Evolutionary conservation across 1,140 invertebrate genomes (phyloP).

Genomic region (Bicyclus anynana): DNA sequence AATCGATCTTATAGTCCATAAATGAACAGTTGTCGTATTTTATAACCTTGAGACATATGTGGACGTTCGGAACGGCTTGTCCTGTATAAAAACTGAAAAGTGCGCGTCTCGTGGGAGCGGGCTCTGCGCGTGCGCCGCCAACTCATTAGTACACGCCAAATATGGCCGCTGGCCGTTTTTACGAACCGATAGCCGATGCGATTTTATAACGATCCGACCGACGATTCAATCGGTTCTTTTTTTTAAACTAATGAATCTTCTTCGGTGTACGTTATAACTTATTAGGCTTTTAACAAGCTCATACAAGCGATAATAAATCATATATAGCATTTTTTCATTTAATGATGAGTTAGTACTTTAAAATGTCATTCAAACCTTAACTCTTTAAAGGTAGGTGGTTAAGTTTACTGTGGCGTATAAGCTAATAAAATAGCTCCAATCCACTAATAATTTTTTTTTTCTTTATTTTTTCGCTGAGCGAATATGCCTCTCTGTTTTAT

Average conservation of each 20-base stretch:
- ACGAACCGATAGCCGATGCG: slow-evolving; percentile 25
- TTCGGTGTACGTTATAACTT: not conserved
- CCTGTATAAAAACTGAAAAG: slow-evolving; percentile 29
- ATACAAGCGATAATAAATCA: no score
- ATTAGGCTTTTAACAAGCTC: no score
- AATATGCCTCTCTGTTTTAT: no score
- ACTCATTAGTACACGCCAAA: slow-evolving; percentile 48
- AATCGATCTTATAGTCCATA: slow-evolving; percentile 18
- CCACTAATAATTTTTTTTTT: no score
- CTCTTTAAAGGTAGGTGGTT: no score
- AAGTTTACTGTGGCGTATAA: no score
- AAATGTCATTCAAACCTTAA: no score
- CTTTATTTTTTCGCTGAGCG: no score
- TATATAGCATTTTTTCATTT: no score
- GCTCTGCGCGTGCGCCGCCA: slow-evolving; percentile 23
- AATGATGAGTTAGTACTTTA: no score
- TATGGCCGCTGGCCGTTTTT: slow-evolving; percentile 41
- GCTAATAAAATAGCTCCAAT: no score
- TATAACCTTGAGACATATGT: slow-evolving; percentile 26
- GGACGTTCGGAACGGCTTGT: slow-evolving; percentile 29
- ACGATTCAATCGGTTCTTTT: slow-evolving; percentile 20
- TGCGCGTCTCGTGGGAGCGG: slow-evolving; percentile 29
- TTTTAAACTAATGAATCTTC: slow-evolving; percentile 5
- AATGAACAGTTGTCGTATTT: not conserved
- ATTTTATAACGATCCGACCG: slow-evolving; percentile 33